phyloP scores from a whole-genome alignment of 2,113 vertebrate species.

The Paradoxurus hermaphroditus region DNA sequence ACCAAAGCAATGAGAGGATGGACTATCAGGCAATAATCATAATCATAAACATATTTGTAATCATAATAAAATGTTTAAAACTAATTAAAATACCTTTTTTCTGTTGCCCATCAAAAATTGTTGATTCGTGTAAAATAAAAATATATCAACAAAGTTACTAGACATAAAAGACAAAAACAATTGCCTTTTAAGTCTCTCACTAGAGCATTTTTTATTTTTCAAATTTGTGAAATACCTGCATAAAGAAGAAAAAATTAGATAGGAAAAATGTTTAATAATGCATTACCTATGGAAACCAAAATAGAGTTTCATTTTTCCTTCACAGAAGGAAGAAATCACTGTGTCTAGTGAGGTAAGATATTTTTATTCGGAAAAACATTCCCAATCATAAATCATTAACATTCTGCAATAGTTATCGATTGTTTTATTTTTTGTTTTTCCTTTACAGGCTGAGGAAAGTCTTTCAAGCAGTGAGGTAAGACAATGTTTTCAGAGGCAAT shows the following conservation, averaged over 20 bases:
- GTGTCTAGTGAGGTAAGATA: conserved; percentile 40
- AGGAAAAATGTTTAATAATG: not conserved
- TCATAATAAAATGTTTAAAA: not conserved
- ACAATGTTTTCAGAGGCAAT: not conserved
- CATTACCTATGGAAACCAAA: not conserved
- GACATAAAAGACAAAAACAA: not conserved
- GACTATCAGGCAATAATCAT: not conserved
- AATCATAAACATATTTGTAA: not conserved
- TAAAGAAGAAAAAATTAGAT: not conserved
- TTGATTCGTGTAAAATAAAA: not conserved
- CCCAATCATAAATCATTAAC: not conserved
- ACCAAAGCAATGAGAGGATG: not conserved
- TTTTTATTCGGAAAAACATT: conserved; percentile 6
- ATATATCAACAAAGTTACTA: not conserved
- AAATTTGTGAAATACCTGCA: not conserved
- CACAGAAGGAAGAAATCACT: conserved; percentile 10
- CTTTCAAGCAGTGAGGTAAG: conserved; percentile 59
- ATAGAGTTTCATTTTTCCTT: not conserved
- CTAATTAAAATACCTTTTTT: not conserved
- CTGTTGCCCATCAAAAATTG: not conserved
- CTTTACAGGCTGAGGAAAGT: conserved; percentile 33
- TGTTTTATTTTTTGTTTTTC: not conserved
- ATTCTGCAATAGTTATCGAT: not conserved
- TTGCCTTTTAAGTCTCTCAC: not conserved
- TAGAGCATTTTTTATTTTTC: not conserved